phyloP scores from a whole-genome alignment of 2,888 invertebrate species.

The Cephus sareptanus region DNA sequence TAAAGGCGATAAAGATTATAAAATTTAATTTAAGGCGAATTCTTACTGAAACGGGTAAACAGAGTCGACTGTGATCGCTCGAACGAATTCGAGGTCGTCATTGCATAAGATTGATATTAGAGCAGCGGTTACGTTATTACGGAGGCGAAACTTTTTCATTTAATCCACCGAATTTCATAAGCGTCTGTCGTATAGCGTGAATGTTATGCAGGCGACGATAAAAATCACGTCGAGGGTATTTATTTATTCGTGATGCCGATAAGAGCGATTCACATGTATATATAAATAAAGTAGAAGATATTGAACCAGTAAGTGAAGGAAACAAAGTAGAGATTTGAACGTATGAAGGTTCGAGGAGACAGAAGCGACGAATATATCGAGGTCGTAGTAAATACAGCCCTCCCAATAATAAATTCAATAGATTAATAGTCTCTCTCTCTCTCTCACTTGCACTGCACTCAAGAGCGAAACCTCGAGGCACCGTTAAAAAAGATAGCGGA shows the following conservation, averaged over 20 bases:
- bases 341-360: neutral
- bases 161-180: neutral
- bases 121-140: conserved; percentile 34
- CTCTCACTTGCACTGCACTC: too few relatives aligned
- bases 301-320: neutral
- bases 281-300: neutral
- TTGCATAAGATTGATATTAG: conserved; percentile 37
- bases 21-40: neutral
- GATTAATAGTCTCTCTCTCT: neutral
- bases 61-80: conserved; percentile 28
- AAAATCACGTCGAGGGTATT: neutral
- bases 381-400: conserved; percentile 50
- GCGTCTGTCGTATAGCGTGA: too few relatives aligned
- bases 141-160: conserved; percentile 9
- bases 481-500: too few relatives aligned
- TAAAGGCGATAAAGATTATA: neutral
- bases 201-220: neutral
- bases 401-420: conserved; percentile 22
- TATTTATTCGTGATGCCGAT: neutral
- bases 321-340: neutral
- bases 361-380: conserved; percentile 28
- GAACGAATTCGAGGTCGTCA: conserved; percentile 38
- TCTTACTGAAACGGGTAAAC: conserved; percentile 13
- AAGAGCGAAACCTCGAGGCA: too few relatives aligned
- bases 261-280: neutral